A percentile compares a stretch with the other conserved stretches of the same genome.
phyloP scores from a whole-genome alignment of 2,888 invertebrate genomes.

The Anoplius nigerrimus region DNA sequence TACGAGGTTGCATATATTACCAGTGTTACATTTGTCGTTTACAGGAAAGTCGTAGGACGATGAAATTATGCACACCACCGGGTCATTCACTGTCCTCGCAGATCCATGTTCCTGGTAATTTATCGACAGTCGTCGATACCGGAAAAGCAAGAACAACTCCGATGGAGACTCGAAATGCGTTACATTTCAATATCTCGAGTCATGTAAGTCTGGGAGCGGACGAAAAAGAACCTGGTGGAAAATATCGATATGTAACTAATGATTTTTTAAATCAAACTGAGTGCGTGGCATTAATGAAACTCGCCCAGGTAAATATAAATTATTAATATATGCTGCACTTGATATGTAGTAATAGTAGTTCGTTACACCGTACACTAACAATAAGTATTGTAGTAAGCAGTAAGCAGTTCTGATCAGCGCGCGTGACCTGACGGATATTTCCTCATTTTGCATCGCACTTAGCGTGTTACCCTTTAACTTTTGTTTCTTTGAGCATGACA shows the following conservation, averaged over 20 bases:
- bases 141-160: no score
- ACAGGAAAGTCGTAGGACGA: neutral
- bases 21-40: no score
- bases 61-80: conserved; percentile 20
- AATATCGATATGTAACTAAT: conserved; percentile 72
- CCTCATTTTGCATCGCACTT: no score
- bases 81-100: conserved; percentile 29
- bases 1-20: no score
- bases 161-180: neutral
- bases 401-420: no score
- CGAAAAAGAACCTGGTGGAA: conserved; percentile 70
- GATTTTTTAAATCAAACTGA: conserved; percentile 70
- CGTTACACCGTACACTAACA: no score
- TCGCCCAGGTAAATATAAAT: conserved; percentile 35
- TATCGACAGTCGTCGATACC: conserved; percentile 12
- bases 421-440: no score
- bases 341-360: no score
- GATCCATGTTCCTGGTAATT: conserved; percentile 16
- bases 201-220: conserved; percentile 39
- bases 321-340: no score
- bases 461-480: no score
- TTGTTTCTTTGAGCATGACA: no score
- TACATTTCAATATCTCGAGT: conserved; percentile 11
- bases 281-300: conserved; percentile 69
- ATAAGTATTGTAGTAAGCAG: no score